Evolutionary conservation across 2,888 invertebrate genomes (phyloP).

Genomic region (Peribatodes rhomboidaria): DNA sequence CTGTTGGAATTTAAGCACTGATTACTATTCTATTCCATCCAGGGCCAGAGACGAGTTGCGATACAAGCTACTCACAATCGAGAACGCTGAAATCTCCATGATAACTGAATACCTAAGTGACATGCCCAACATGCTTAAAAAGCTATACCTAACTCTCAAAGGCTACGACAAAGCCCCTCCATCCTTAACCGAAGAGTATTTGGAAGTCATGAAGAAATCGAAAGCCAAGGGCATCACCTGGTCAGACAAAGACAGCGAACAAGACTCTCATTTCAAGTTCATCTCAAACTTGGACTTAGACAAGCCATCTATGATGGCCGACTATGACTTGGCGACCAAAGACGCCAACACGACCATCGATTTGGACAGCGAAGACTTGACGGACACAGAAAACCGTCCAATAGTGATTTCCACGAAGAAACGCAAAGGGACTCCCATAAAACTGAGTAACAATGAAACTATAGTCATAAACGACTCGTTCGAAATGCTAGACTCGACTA

Average conservation of each 20-base stretch:
- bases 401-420: slow-evolving; percentile 60
- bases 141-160: slow-evolving; percentile 86
- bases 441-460: slow-evolving; percentile 73
- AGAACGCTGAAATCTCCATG: slow-evolving; percentile 84
- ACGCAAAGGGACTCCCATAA: slow-evolving; percentile 78
- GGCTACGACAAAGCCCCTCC: slow-evolving; percentile 87
- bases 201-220: slow-evolving; percentile 85
- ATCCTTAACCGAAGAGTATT: slow-evolving; percentile 84
- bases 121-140: slow-evolving; percentile 85
- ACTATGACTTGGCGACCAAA: slow-evolving; percentile 50
- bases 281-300: slow-evolving; percentile 69
- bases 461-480: slow-evolving; percentile 79
- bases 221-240: slow-evolving; percentile 88
- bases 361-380: slow-evolving; percentile 72
- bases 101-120: slow-evolving; percentile 80
- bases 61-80: slow-evolving; percentile 68
- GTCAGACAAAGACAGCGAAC: slow-evolving; percentile 79
- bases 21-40: slow-evolving; percentile 28
- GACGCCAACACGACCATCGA: slow-evolving; percentile 59
- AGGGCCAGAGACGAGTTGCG: slow-evolving; percentile 74
- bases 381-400: slow-evolving; percentile 70
- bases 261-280: slow-evolving; percentile 68
- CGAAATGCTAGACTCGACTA: slow-evolving; percentile 68
- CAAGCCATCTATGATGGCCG: slow-evolving; percentile 62
- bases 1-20: neutral